Conservation (phyloP, 2,113 vertebrate genomes). For the Lipophrys pholis region DNA sequence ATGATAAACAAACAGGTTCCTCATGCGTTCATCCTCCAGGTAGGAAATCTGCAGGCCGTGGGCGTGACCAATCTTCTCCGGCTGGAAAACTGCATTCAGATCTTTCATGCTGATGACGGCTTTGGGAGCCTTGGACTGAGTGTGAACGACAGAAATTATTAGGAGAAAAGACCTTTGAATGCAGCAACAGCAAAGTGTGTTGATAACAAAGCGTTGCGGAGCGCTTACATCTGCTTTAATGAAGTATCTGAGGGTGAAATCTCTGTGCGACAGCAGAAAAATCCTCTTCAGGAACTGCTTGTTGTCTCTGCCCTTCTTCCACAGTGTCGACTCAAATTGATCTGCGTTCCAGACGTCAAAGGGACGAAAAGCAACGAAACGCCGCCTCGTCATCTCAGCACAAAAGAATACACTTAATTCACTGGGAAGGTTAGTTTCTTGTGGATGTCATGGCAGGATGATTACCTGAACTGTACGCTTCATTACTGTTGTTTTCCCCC, state of each 20-base stretch:
- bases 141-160: constrained; percentile 22
- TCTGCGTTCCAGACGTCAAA: constrained; percentile 57
- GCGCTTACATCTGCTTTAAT: constrained; percentile 80
- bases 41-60: constrained; percentile 93
- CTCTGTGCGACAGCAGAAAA: constrained; percentile 78
- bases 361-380: background rate
- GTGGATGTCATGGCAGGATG: background rate
- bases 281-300: constrained; percentile 81
- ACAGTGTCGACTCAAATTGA: constrained; percentile 75
- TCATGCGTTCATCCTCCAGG: constrained; percentile 78
- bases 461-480: constrained; percentile 84
- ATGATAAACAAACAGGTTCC: constrained; percentile 93
- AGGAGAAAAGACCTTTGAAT: background rate
- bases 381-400: background rate
- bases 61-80: constrained; percentile 88
- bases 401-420: background rate
- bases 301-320: constrained; percentile 85
- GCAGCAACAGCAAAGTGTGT: background rate
- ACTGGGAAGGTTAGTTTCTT: background rate
- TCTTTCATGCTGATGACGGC: constrained; percentile 87
- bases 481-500: constrained; percentile 72
- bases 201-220: background rate
- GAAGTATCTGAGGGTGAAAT: constrained; percentile 84
- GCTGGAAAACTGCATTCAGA: constrained; percentile 92
- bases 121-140: constrained; percentile 87